These are phyloP conservation scores for Chloroclysta siterata DNA, from an alignment of 2,888 invertebrate species.

Conservation along the genomic window DNA sequence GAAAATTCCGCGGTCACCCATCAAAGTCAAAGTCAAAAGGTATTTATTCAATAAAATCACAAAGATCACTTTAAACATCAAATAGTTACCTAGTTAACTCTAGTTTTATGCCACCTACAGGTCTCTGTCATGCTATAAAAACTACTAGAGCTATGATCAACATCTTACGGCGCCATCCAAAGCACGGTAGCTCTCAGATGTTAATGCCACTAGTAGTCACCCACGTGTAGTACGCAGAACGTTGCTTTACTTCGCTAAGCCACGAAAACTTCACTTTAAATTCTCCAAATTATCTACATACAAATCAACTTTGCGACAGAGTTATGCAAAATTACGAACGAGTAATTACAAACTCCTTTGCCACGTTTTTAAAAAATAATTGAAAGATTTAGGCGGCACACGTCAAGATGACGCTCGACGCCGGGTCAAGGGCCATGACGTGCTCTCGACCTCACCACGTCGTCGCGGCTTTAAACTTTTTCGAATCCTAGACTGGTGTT, in stretches of 20 bases:
- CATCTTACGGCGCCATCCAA: no score
- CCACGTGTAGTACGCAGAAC: no score
- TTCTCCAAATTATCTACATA: background rate
- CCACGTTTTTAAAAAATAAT: constrained; percentile 37
- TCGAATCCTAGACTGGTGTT: constrained; percentile 70
- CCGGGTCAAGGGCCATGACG: constrained; percentile 77
- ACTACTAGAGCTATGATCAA: no score
- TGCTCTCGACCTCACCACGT: constrained; percentile 72
- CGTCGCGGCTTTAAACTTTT: constrained; percentile 73
- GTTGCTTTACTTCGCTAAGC: no score
- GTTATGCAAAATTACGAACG: background rate
- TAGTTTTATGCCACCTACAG: no score
- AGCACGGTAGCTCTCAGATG: background rate
- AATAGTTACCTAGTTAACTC: no score
- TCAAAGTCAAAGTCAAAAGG: no score
- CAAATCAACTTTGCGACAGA: background rate
- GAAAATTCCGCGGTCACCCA: no score
- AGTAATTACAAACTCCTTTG: background rate
- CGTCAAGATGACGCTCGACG: constrained; percentile 48
- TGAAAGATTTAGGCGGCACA: constrained; percentile 46
- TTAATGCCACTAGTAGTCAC: background rate
- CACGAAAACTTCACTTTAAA: no score
- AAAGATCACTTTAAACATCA: no score
- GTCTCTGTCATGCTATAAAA: no score
- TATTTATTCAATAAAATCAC: no score